These are phyloP conservation scores for Helicoverpa zea DNA, from an alignment of 1,140 invertebrate species.

Conservation along the genomic window DNA sequence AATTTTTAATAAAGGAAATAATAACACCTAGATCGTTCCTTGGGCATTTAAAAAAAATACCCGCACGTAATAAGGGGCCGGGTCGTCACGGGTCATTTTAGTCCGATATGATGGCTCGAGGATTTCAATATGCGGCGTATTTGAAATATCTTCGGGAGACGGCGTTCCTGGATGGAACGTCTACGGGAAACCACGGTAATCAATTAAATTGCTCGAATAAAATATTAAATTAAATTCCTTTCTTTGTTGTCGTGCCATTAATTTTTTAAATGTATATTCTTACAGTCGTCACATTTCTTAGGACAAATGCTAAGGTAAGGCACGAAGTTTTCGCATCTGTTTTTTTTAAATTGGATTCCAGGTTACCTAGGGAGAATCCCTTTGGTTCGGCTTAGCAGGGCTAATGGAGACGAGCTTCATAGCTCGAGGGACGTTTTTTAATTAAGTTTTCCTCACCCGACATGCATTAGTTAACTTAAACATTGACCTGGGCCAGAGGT, in stretches of 20 bases:
- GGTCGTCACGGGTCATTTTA: slow-evolving; percentile 69
- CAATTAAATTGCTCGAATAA: slow-evolving; percentile 74
- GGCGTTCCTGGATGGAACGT: slow-evolving; percentile 59
- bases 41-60: slow-evolving; percentile 57
- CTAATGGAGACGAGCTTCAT: slow-evolving; percentile 56
- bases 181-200: slow-evolving; percentile 59
- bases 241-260: slow-evolving; percentile 21
- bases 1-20: slow-evolving; percentile 49
- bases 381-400: slow-evolving; percentile 48
- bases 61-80: slow-evolving; percentile 61
- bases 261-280: slow-evolving; percentile 22
- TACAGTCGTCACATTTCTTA: not conserved
- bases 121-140: slow-evolving; percentile 80
- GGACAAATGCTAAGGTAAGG: not conserved
- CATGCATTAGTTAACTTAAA: slow-evolving; percentile 35
- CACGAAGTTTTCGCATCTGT: slow-evolving; percentile 18
- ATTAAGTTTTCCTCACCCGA: slow-evolving; percentile 50
- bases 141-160: slow-evolving; percentile 74
- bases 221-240: slow-evolving; percentile 71
- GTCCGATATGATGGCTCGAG: slow-evolving; percentile 69
- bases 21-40: slow-evolving; percentile 44
- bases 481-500: not conserved
- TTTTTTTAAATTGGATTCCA: slow-evolving; percentile 51
- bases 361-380: slow-evolving; percentile 47
- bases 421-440: slow-evolving; percentile 54